Percentiles rank a stretch among this genome's conserved stretches.
These are phyloP conservation scores for Kryptopterus vitreolus DNA, from an alignment of 2,797 vertebrate genomes.

Conservation along the genomic window DNA sequence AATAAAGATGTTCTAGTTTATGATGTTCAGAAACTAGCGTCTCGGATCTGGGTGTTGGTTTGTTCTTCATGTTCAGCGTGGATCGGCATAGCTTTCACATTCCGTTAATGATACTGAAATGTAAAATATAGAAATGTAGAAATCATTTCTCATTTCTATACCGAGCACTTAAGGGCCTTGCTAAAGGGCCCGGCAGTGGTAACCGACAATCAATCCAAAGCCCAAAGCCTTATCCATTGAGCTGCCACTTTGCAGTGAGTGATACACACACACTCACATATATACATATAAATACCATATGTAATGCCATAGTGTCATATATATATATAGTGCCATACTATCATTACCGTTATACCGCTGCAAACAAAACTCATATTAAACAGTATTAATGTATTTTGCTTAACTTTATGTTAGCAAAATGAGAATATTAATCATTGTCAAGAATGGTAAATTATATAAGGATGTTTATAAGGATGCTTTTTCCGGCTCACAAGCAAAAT, in stretches of 20 bases:
- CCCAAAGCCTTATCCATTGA: neutral
- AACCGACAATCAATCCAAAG: no score
- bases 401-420: neutral
- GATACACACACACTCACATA: no score
- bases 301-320: no score
- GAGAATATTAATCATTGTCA: no score
- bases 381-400: neutral
- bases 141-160: neutral
- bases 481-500: conserved; percentile 12
- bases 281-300: no score
- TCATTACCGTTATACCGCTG: no score
- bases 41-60: conserved; percentile 44
- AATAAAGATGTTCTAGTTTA: conserved; percentile 91
- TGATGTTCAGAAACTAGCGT: conserved; percentile 60
- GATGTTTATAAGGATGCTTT: neutral
- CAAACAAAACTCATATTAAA: no score
- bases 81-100: neutral
- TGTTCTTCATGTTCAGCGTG: conserved; percentile 29
- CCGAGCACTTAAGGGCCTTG: no score
- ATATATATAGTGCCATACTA: no score
- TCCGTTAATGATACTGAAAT: neutral
- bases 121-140: neutral
- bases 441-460: neutral
- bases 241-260: no score
- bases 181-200: no score